phyloP scores from a whole-genome alignment of 2,888 invertebrate genomes.

The Acrobasis consociella region DNA sequence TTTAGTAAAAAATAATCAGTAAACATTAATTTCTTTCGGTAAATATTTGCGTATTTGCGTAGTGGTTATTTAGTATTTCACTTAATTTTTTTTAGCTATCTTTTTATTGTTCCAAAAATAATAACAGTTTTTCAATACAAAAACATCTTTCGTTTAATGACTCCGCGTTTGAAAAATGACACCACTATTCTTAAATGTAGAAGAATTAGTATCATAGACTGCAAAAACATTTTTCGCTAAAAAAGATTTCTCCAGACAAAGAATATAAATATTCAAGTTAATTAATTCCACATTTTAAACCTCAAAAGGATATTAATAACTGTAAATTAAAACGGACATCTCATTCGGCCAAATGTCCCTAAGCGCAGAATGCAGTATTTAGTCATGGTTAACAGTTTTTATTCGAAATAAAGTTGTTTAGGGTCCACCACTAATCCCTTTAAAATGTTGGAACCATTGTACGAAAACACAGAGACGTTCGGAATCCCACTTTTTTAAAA shows the following conservation, averaged over 20 bases:
- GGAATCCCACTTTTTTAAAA: conserved; percentile 36
- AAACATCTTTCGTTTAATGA: no score
- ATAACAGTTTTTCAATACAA: no score
- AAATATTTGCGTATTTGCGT: no score
- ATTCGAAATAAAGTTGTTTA: conserved; percentile 43
- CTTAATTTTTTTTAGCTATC: no score
- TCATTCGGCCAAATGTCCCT: conserved; percentile 24
- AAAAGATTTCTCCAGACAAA: background rate
- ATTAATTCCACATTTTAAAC: background rate
- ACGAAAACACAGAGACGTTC: conserved; percentile 24
- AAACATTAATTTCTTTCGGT: no score
- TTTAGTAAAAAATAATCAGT: no score
- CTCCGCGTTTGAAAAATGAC: no score
- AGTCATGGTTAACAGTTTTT: conserved; percentile 42
- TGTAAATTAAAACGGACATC: conserved; percentile 29
- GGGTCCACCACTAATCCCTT: conserved; percentile 55
- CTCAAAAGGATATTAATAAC: conserved; percentile 21
- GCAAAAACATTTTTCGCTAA: no score
- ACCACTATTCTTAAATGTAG: no score
- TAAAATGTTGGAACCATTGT: conserved; percentile 56
- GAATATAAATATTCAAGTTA: background rate
- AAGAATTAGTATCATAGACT: no score
- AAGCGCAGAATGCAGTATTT: conserved; percentile 34
- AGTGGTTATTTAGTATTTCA: no score
- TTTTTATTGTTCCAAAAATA: no score